Conservation (phyloP, 64 coral and sea anemone genomes). For the Pocillopora damicornis region DNA sequence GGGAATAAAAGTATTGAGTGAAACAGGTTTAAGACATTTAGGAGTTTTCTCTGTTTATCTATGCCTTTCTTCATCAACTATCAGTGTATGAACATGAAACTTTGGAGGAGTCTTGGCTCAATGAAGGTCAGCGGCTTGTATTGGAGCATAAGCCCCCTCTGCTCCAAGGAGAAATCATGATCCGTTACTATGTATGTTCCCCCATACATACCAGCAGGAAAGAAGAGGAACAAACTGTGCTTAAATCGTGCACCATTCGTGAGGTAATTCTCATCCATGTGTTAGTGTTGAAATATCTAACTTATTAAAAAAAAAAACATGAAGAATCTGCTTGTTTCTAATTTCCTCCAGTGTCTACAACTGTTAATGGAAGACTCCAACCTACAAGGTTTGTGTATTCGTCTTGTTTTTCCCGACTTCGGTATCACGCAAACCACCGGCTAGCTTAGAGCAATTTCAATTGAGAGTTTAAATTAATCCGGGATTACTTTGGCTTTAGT, state of each 20-base stretch:
- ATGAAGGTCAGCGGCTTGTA: slow-evolving; percentile 26
- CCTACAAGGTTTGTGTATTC: slow-evolving; percentile 13
- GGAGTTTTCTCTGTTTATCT: background rate
- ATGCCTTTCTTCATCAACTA: background rate
- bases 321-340: background rate
- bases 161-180: slow-evolving; percentile 28
- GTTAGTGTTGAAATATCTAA: background rate
- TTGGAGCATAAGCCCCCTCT: slow-evolving; percentile 24
- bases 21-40: too few species aligned
- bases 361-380: background rate
- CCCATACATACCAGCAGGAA: background rate
- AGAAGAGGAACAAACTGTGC: slow-evolving; percentile 35
- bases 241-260: slow-evolving; percentile 14
- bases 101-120: slow-evolving; percentile 17
- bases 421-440: too few species aligned
- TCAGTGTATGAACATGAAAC: slow-evolving; percentile 50
- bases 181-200: slow-evolving; percentile 16
- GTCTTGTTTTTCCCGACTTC: too few species aligned
- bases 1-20: too few species aligned
- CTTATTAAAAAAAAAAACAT: background rate
- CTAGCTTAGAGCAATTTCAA: too few species aligned
- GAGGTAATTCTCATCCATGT: background rate
- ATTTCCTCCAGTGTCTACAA: slow-evolving; percentile 19
- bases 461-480: too few species aligned
- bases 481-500: too few species aligned